These are phyloP conservation scores for Syngnathus acus DNA, from an alignment of 2,797 vertebrate genomes.

Conservation along the genomic window DNA sequence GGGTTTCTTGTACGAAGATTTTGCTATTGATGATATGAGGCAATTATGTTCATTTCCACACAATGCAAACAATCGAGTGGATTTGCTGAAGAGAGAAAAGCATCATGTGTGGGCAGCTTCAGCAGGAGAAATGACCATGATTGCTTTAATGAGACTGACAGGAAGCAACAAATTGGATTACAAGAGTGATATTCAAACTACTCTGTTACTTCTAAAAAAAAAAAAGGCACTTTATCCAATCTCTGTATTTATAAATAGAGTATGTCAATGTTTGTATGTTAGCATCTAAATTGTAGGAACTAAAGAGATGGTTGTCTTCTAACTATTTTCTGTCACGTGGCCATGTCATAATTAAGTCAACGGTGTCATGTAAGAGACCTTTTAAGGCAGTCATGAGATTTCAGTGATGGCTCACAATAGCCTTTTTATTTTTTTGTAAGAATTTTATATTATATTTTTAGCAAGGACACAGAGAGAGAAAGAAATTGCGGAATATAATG, in stretches of 20 bases:
- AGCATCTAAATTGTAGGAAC: not conserved
- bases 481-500: not conserved
- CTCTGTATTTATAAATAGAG: not conserved
- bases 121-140: not conserved
- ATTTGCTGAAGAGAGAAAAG: not conserved
- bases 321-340: slow-evolving; percentile 39
- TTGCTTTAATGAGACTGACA: slow-evolving; percentile 16
- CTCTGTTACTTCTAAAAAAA: not conserved
- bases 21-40: not conserved
- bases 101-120: not conserved
- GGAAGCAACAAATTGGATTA: slow-evolving; percentile 20
- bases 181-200: not conserved
- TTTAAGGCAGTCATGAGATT: slow-evolving; percentile 49
- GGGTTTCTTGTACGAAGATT: not conserved
- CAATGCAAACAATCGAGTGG: not conserved
- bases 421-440: not conserved
- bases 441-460: not conserved
- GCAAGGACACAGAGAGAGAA: no score
- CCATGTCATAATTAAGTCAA: slow-evolving; percentile 9
- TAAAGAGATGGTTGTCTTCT: not conserved
- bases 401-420: slow-evolving; percentile 27
- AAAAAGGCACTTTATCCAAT: not conserved
- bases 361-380: slow-evolving; percentile 48
- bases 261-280: not conserved
- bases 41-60: not conserved